These are phyloP conservation scores for Neogobius melanostomus DNA, from an alignment of 2,113 vertebrate species.

Conservation along the genomic window DNA sequence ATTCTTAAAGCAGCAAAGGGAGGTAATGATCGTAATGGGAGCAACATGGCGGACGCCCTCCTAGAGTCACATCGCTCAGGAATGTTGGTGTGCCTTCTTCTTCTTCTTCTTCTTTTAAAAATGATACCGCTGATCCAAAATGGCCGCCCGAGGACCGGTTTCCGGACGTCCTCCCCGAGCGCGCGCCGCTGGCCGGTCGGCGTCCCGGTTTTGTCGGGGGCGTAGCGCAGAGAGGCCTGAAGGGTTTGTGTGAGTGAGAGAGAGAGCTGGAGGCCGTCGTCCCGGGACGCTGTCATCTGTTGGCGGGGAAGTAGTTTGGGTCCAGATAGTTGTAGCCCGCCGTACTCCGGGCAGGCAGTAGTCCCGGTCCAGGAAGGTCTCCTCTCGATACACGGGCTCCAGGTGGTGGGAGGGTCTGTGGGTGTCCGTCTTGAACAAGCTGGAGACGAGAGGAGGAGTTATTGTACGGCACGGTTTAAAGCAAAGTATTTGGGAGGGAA, in stretches of 20 bases:
- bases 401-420: slow-evolving; percentile 93
- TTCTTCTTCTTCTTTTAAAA: too few species aligned
- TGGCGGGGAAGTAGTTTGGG: slow-evolving; percentile 99
- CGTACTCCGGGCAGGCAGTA: slow-evolving; percentile 93
- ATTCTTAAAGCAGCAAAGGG: slow-evolving; percentile 60
- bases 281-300: slow-evolving; percentile 92
- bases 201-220: slow-evolving; percentile 50
- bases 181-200: neutral
- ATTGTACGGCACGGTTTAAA: too few species aligned
- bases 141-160: slow-evolving; percentile 66
- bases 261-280: slow-evolving; percentile 52
- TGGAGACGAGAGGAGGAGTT: slow-evolving; percentile 45
- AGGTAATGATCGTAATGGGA: slow-evolving; percentile 22
- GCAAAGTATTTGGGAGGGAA: neutral
- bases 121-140: slow-evolving; percentile 44
- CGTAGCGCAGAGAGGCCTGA: slow-evolving; percentile 71
- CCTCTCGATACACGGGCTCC: slow-evolving; percentile 90
- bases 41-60: slow-evolving; percentile 30
- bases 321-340: slow-evolving; percentile 98
- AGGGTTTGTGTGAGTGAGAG: slow-evolving; percentile 56
- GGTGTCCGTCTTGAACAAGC: slow-evolving; percentile 92
- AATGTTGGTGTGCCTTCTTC: slow-evolving; percentile 79
- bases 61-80: slow-evolving; percentile 72
- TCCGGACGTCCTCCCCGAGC: neutral
- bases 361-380: slow-evolving; percentile 97